Evolutionary conservation across 2,797 vertebrate species (phyloP), one percentile per base, ranked within the genome.

Genomic region (Myotis vivesi): DNA sequence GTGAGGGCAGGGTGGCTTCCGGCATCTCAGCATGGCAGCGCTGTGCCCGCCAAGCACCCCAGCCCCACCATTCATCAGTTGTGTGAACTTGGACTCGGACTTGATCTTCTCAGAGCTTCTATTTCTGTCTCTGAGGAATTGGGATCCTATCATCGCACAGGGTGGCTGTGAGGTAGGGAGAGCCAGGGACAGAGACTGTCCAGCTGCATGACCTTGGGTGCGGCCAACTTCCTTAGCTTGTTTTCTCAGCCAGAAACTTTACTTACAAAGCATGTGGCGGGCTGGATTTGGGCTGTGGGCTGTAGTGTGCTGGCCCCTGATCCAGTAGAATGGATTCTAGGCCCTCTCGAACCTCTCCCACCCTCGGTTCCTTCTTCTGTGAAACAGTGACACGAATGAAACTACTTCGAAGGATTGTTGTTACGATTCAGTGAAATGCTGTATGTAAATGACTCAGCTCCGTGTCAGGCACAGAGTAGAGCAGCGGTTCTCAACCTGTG

Each of bases 11-110:
- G 23, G 44, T 41, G 2, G 25, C 59, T 12, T 51, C 36, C 38
- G 44, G n/a, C 36, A 33, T 30, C 49, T 77, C 23, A 8, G n/a
- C 5, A 0, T n/a, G 19, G 20, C n/a, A 6, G 22, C 1, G 41
- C 7, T 0, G 0, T 30, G 53, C 51, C 72, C 8, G n/a, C 49
- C 9, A 30, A 76, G 53, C 0, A 1, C 4, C 6, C 36, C 16
- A 5, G 25, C n/a, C 13, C 17, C 8, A 0, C 49, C 10, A 0
- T 30, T 22, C 9, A 11, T 41, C 68, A 51, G 64, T 55, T 23
- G 6, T 23, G 6, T 13, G 46, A n/a, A 41, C 6, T 23, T 53
- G 66, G 28, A 36, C 59, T 28, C 16, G 75, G 87, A 57, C 55
- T 23, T 33, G 8, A 41, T 8, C 38, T 72, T 89, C 53, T 38